Conservation (phyloP, 2,888 invertebrate species). For the Eupeodes luniger region DNA sequence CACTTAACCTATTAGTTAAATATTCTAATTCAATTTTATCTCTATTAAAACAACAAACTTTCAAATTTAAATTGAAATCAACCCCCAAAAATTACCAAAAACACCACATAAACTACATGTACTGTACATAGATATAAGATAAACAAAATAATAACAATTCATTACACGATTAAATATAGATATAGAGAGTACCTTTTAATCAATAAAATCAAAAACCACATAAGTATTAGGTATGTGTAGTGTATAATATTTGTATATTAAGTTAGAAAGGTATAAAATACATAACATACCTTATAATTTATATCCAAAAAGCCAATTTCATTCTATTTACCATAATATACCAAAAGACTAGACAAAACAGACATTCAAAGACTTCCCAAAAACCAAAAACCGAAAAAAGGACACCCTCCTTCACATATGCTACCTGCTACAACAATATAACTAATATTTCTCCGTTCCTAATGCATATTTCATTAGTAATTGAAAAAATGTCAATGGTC, state of each 20-base stretch:
- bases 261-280: neutral
- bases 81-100: neutral
- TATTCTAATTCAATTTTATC: neutral
- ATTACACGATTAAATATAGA: constrained; percentile 18
- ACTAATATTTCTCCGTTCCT: constrained; percentile 37
- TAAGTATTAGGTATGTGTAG: neutral
- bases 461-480: constrained; percentile 67
- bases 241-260: neutral
- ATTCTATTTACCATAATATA: neutral
- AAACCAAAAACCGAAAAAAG: neutral
- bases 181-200: constrained; percentile 11
- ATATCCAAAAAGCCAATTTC: constrained; percentile 35
- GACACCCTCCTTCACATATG: constrained; percentile 31
- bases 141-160: constrained; percentile 41
- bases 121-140: neutral
- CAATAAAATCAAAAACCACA: constrained; percentile 28
- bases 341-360: neutral
- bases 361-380: neutral
- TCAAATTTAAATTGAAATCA: constrained; percentile 16
- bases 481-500: constrained; percentile 68
- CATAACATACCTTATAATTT: neutral
- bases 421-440: neutral
- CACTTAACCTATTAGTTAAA: constrained; percentile 11
- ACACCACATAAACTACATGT: neutral
- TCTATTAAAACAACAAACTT: neutral